phyloP scores from a whole-genome alignment of 2,113 vertebrate species.

The Apistogramma diplotaenia region DNA sequence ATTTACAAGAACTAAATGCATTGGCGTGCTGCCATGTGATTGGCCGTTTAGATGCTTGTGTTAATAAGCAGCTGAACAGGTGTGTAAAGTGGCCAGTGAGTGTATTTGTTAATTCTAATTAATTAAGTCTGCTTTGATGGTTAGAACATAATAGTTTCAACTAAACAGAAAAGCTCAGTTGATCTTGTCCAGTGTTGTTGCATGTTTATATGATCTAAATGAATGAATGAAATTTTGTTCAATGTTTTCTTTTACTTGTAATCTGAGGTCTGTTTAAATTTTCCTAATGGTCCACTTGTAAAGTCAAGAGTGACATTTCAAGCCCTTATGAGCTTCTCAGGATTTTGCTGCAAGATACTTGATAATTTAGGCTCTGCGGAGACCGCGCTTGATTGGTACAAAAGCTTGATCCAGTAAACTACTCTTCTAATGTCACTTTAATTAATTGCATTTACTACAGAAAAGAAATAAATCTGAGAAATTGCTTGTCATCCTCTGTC shows the following conservation, averaged over 20 bases:
- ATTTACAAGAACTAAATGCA: background rate
- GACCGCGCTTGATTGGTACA: conserved; percentile 91
- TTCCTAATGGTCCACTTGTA: background rate
- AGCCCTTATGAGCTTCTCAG: conserved; percentile 79
- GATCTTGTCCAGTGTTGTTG: background rate
- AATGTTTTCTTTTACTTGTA: background rate
- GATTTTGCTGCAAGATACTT: conserved; percentile 84
- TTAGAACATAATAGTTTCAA: background rate
- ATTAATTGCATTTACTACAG: conserved; percentile 96
- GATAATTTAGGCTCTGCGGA: conserved; percentile 87
- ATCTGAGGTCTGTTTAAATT: background rate
- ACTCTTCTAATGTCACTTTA: conserved; percentile 94
- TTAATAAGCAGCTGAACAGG: background rate
- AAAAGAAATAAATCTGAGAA: conserved; percentile 99
- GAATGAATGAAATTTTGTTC: background rate
- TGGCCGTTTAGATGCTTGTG: background rate
- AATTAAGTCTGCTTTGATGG: background rate
- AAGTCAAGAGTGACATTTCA: background rate
- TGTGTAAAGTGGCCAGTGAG: background rate
- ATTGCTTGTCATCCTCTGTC: conserved; percentile 99
- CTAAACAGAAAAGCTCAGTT: background rate
- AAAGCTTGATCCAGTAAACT: conserved; percentile 93
- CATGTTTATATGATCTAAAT: background rate
- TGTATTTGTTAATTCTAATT: background rate
- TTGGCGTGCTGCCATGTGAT: background rate